Conservation (phyloP, 1,140 invertebrate species). For the Cardiocondyla obscurior region DNA sequence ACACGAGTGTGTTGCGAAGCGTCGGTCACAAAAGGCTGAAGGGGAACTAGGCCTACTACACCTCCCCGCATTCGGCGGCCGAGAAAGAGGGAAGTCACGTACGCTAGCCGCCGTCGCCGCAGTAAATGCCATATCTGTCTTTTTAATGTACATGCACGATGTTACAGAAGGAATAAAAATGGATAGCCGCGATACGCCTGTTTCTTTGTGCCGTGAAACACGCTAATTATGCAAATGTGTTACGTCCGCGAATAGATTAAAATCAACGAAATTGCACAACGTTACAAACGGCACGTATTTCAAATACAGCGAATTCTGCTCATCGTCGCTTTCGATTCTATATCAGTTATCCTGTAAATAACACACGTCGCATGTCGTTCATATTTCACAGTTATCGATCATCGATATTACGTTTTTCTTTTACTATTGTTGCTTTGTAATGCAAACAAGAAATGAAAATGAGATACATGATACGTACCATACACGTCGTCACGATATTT, state of each 20-base stretch:
- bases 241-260: slow-evolving; percentile 20
- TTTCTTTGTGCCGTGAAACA: slow-evolving; percentile 40
- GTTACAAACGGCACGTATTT: neutral
- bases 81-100: no score
- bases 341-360: slow-evolving; percentile 7
- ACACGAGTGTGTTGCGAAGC: no score
- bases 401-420: slow-evolving; percentile 13
- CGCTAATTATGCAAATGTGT: slow-evolving; percentile 56
- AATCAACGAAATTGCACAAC: slow-evolving; percentile 24
- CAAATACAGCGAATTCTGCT: neutral
- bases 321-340: neutral
- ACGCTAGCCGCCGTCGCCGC: no score
- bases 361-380: neutral
- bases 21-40: no score
- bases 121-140: no score
- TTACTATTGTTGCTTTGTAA: slow-evolving; percentile 7
- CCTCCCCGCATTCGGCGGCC: no score
- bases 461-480: neutral
- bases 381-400: slow-evolving; percentile 32
- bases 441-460: slow-evolving; percentile 30
- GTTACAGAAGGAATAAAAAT: slow-evolving; percentile 22
- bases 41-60: no score
- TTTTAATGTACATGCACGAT: neutral
- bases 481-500: neutral
- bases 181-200: slow-evolving; percentile 6